Evolutionary conservation across 64 coral and sea anemone genomes (phyloP).

Genomic region (Stichodactyla mertensii): DNA sequence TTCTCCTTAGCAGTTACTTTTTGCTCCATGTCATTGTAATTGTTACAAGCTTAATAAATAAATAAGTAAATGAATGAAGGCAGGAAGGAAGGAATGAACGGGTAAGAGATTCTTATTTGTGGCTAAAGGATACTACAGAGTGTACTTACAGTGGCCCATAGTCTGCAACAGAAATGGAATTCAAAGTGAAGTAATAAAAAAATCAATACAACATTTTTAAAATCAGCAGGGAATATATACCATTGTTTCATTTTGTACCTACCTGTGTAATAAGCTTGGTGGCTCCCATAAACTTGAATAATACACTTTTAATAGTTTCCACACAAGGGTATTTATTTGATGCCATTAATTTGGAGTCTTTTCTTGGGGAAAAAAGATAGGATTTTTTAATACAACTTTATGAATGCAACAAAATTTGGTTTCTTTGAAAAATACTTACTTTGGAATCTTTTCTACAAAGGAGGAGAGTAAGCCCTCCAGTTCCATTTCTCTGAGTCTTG

Average conservation of each 20-base stretch:
- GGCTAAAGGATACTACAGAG: conserved; percentile 43
- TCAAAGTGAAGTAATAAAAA: background rate
- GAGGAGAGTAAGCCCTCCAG: conserved; percentile 5
- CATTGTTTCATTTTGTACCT: background rate
- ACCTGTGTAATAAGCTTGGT: conserved; percentile 62
- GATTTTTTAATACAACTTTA: background rate
- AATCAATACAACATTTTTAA: background rate
- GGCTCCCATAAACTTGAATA: conserved; percentile 51
- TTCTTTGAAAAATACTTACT: conserved; percentile 23
- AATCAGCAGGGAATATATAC: background rate
- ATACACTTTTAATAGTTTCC: conserved; percentile 27
- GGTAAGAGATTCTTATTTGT: background rate
- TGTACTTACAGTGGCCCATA: conserved; percentile 14
- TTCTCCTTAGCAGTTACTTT: too few relatives aligned
- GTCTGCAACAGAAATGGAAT: background rate
- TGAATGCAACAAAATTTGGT: background rate
- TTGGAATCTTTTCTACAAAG: conserved; percentile 37
- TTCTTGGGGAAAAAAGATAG: background rate
- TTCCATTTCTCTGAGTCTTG: conserved; percentile 43
- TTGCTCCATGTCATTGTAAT: too few relatives aligned
- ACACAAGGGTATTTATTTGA: conserved; percentile 34
- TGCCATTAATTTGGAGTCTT: background rate
- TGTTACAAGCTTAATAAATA: too few relatives aligned
- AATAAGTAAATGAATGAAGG: too few relatives aligned
- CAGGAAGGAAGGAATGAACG: too few relatives aligned